phyloP scores from a whole-genome alignment of 1,140 invertebrate genomes.

The Drosophila azteca region DNA sequence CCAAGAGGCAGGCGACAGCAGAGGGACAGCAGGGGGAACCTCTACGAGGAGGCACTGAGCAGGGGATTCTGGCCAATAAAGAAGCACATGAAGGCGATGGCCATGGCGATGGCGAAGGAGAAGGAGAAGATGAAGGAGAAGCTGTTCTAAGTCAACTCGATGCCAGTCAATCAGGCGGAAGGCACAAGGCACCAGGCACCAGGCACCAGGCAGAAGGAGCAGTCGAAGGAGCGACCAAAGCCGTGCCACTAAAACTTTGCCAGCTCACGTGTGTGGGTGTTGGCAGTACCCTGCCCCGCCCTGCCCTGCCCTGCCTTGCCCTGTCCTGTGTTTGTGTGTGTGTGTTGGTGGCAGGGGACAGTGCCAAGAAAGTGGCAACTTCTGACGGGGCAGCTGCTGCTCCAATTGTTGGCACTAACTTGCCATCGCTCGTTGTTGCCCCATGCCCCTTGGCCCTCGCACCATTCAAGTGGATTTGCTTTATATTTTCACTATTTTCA shows the following conservation, averaged over 20 bases:
- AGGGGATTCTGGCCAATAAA: constrained; percentile 35
- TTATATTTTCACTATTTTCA: constrained; percentile 52
- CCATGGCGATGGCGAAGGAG: not conserved
- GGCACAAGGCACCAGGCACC: constrained; percentile 23
- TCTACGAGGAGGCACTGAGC: too few relatives aligned
- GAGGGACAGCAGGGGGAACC: not conserved
- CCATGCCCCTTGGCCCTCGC: constrained; percentile 21
- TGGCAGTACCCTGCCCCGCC: not conserved
- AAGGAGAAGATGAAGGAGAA: constrained; percentile 41
- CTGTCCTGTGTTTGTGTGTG: too few relatives aligned
- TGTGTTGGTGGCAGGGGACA: constrained; percentile 33
- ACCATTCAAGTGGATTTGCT: constrained; percentile 71
- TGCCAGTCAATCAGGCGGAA: constrained; percentile 80
- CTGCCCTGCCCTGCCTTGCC: too few relatives aligned
- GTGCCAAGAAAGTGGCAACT: constrained; percentile 73
- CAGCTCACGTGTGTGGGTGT: constrained; percentile 55
- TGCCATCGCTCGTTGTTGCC: constrained; percentile 26
- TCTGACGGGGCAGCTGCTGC: constrained; percentile 77
- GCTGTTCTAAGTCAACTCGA: constrained; percentile 77
- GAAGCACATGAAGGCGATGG: constrained; percentile 15
- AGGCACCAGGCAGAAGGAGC: constrained; percentile 31
- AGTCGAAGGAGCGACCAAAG: too few relatives aligned
- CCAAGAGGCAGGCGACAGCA: constrained; percentile 46
- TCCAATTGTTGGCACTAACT: constrained; percentile 79
- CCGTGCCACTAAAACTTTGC: constrained; percentile 67